These are phyloP conservation scores for Atrichornis clamosus DNA, from an alignment of 2,113 vertebrate species.

Conservation along the genomic window DNA sequence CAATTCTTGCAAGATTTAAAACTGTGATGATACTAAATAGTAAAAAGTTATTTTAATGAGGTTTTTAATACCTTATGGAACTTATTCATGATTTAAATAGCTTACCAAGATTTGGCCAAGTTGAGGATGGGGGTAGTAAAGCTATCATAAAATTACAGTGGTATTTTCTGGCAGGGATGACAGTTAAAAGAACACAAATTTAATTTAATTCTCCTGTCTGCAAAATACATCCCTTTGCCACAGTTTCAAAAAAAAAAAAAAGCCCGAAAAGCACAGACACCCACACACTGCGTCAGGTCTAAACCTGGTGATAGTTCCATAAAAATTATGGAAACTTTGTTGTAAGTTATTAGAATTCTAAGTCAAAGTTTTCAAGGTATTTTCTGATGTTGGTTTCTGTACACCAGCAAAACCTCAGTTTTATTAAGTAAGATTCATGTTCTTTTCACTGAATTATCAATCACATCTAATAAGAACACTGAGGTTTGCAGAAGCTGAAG, in stretches of 20 bases:
- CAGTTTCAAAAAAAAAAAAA: not conserved
- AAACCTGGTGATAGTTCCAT: not conserved
- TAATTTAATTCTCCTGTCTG: not conserved
- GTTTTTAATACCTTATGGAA: not conserved
- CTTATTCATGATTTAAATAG: not conserved
- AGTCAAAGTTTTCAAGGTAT: not conserved
- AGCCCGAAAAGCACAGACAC: not conserved
- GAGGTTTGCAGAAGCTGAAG: not conserved
- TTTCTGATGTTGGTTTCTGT: not conserved
- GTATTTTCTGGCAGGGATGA: not conserved
- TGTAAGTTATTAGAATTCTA: not conserved
- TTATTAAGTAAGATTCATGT: not conserved
- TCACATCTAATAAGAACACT: not conserved
- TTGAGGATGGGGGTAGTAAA: not conserved
- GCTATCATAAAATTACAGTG: not conserved
- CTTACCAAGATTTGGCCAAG: not conserved
- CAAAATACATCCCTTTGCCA: not conserved
- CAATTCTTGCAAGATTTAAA: not conserved
- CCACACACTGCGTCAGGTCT: not conserved
- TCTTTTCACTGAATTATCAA: not conserved
- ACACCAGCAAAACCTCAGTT: not conserved
- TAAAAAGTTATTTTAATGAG: not conserved
- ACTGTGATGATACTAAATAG: not conserved
- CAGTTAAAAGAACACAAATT: not conserved
- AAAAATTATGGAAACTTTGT: not conserved